Evolutionary conservation across 1,140 invertebrate genomes (phyloP), one percentile per base, ranked within the genome.

Genomic region (Brachionus manjavacas): DNA sequence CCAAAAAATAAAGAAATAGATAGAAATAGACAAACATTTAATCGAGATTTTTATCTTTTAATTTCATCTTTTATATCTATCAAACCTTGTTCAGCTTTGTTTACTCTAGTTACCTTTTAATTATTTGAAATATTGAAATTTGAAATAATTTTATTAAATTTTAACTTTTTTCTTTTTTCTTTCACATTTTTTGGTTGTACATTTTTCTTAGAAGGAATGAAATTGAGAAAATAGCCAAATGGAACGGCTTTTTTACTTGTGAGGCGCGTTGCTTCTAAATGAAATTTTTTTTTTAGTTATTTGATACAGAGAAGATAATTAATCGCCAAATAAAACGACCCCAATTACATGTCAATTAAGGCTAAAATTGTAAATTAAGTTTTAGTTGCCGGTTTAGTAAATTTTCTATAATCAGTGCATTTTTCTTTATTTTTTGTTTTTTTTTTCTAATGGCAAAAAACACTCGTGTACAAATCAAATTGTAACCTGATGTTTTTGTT

Each of bases 321-420:
- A 23, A 35, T 76, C 43, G 20, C 39, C 43, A 49, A 11, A 28
- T 23, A 49, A 76, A 70, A 70, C 20, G 43, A 76, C 43, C 39
- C 43, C 43, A 46, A 49, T 28, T 28, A n/a, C 25, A 70, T 70
- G 35, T 70, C 35, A 35, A 35, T 49, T 76, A 72, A 46, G 72
- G 25, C 31, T 35, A 76, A 76, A 76, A 76, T 76, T 76, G 72
- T 76, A 76, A 76, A 76, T 49, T 49, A 76, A 49, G 72, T 76
- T 76, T 76, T 76, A 76, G 72, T 76, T 76, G 72, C 72, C 72
- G 72, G 72, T 76, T 49, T 76, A 72, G 68, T 76, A 49, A 49
- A 76, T 35, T 25, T 76, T 76, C 46, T 76, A 74, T 74, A 46
- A 76, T 46, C 39, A 76, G 72, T 76, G 72, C 72, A 76, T 76